Percentiles rank a stretch among this genome's conserved stretches.
Conservation (phyloP, 1,140 invertebrate genomes). For the Metopolophium dirhodum region DNA sequence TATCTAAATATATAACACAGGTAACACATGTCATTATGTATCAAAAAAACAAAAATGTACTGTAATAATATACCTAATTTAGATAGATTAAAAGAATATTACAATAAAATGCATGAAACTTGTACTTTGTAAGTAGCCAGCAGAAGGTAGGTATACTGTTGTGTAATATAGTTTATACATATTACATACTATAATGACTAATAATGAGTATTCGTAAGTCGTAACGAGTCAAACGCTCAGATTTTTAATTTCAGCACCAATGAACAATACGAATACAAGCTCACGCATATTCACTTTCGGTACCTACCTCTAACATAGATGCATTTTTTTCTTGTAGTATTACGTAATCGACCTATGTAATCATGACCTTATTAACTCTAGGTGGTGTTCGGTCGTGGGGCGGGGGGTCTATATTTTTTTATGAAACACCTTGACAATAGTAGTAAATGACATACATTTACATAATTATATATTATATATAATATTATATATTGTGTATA, state of each 20-base stretch:
- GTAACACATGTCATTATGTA: background rate
- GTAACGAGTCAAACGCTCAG: background rate
- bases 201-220: background rate
- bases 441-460: background rate
- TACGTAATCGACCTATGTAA: background rate
- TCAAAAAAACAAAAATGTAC: background rate
- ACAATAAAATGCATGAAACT: background rate
- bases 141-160: background rate
- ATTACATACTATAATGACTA: background rate
- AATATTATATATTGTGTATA: background rate
- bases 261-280: background rate
- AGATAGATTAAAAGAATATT: background rate
- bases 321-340: background rate
- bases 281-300: background rate
- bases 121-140: background rate
- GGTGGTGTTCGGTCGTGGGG: background rate
- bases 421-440: background rate
- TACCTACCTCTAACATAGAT: background rate
- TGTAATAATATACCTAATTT: background rate
- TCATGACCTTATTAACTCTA: background rate
- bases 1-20: background rate
- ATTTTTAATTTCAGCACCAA: conserved; percentile 13
- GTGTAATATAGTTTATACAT: background rate
- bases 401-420: background rate
- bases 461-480: background rate